phyloP scores from a whole-genome alignment of 2,113 vertebrate species.

The Corythaixoides concolor region DNA sequence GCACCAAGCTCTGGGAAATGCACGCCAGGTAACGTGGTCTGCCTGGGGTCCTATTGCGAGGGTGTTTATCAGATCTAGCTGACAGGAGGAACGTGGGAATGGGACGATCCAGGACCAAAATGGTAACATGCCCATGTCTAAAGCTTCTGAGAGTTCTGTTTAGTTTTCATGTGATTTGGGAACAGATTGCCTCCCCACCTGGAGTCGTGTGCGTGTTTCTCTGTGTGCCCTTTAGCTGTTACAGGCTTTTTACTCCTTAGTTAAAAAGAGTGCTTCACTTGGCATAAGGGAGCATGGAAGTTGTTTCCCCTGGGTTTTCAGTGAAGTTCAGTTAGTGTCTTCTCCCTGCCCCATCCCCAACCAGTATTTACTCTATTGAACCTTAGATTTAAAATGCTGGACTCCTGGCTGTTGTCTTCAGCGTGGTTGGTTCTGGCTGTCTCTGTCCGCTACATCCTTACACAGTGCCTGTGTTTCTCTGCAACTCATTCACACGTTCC shows the following conservation, averaged over 20 bases:
- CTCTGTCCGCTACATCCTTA: rapidly evolving
- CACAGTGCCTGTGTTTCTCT: neutral
- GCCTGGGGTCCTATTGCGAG: rapidly evolving
- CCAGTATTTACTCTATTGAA: neutral
- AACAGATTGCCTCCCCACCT: neutral
- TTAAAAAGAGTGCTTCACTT: neutral
- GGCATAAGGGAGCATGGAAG: rapidly evolving
- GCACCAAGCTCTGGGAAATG: slow-evolving; percentile 93
- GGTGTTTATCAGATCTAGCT: rapidly evolving
- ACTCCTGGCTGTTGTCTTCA: neutral
- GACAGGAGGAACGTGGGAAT: neutral
- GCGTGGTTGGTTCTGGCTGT: neutral
- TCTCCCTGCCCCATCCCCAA: neutral
- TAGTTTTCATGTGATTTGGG: neutral
- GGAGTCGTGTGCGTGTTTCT: neutral
- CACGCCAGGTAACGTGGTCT: slow-evolving; percentile 84
- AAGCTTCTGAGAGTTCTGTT: neutral
- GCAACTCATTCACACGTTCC: rapidly evolving
- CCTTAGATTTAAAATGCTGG: neutral
- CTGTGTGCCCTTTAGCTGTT: neutral
- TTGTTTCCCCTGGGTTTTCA: neutral
- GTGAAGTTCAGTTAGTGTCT: neutral
- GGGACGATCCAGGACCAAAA: neutral
- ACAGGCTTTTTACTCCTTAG: rapidly evolving
- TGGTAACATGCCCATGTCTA: neutral